A percentile compares a stretch with the other conserved stretches of the same genome.
Conservation (phyloP, 2,888 invertebrate genomes). For the Hipparchia sbordonii region DNA sequence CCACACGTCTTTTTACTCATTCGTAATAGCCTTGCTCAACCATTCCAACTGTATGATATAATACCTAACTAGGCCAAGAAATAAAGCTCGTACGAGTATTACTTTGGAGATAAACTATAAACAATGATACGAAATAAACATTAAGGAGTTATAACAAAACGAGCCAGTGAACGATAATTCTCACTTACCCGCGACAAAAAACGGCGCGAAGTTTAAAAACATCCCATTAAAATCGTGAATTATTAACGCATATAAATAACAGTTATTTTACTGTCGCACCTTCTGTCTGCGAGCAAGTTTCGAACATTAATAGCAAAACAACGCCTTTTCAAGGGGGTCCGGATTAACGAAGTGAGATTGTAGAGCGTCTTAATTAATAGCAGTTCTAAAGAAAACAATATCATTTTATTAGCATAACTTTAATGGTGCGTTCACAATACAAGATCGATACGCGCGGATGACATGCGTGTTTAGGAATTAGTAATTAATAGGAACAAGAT, state of each 20-base stretch:
- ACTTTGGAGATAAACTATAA: slow-evolving; percentile 18
- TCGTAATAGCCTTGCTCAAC: not conserved
- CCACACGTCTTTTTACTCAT: too few species aligned
- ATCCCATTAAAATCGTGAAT: slow-evolving; percentile 70
- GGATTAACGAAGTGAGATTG: slow-evolving; percentile 79
- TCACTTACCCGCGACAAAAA: slow-evolving; percentile 37
- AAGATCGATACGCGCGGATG: not conserved
- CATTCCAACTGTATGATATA: not conserved
- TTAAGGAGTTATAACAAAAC: slow-evolving; percentile 20
- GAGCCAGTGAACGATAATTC: slow-evolving; percentile 31
- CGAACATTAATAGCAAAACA: slow-evolving; percentile 72
- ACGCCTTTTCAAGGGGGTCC: slow-evolving; percentile 63
- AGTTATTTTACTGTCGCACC: slow-evolving; percentile 72
- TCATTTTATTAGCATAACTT: slow-evolving; percentile 79
- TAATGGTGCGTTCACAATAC: slow-evolving; percentile 46
- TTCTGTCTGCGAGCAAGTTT: slow-evolving; percentile 71
- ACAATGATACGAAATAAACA: slow-evolving; percentile 22
- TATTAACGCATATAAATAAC: slow-evolving; percentile 73
- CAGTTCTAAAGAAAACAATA: slow-evolving; percentile 82
- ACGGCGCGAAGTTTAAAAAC: slow-evolving; percentile 43
- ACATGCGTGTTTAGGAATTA: not conserved
- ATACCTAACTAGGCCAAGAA: not conserved
- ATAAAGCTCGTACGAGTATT: not conserved
- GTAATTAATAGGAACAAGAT: too few species aligned
- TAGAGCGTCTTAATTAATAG: slow-evolving; percentile 81